Conservation (phyloP, 2,797 vertebrate genomes). For the Labroides dimidiatus region DNA sequence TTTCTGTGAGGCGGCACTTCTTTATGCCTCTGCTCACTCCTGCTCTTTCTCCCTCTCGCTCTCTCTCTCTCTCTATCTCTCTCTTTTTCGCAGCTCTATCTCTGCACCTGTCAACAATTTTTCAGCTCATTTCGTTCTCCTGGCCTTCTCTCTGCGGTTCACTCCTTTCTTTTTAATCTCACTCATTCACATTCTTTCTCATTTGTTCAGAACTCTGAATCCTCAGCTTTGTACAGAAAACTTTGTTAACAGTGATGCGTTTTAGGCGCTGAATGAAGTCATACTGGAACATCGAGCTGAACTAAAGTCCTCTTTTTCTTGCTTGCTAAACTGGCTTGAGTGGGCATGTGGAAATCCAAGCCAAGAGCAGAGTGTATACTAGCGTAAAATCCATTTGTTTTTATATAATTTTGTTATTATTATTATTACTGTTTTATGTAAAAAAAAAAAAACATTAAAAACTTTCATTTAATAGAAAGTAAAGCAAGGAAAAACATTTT, state of each 20-base stretch:
- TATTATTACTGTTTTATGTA: too few species aligned
- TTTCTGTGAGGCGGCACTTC: constrained; percentile 48
- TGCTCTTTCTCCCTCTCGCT: neutral
- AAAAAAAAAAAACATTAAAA: too few species aligned
- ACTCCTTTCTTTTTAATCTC: constrained; percentile 31
- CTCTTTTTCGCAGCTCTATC: constrained; percentile 7
- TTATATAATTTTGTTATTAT: neutral
- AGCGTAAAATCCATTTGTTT: neutral
- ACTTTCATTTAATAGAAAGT: neutral
- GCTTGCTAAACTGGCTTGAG: neutral
- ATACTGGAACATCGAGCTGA: constrained; percentile 14
- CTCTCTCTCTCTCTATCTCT: neutral
- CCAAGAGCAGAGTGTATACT: neutral
- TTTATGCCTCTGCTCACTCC: constrained; percentile 4
- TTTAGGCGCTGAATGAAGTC: constrained; percentile 17
- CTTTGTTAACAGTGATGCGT: neutral
- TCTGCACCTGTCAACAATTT: constrained; percentile 46
- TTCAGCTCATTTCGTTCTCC: constrained; percentile 42
- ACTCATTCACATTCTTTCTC: constrained; percentile 24
- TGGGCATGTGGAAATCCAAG: neutral
- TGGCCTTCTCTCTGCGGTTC: constrained; percentile 12
- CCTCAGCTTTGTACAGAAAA: constrained; percentile 38
- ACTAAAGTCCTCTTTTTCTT: neutral
- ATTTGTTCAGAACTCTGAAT: constrained; percentile 41
- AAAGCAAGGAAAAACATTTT: neutral